Base-by-base conservation (phyloP, 2,888 invertebrate genomes). In the Sminthurinus aureus region DNA sequence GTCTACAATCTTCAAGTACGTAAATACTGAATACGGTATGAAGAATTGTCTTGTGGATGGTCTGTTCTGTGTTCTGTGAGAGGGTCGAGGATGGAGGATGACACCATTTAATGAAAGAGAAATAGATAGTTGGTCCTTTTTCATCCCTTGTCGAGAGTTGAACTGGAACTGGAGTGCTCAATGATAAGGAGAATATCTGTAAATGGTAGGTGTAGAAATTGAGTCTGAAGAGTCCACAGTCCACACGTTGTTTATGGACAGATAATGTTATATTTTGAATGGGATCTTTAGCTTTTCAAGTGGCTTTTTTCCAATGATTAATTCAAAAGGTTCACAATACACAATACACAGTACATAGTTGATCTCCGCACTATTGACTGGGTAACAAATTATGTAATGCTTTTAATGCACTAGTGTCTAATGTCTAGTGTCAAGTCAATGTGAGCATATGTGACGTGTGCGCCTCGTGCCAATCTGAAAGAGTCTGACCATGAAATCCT, bases 41-140 rank as follows among this genome's bases (percentile, higher is more conserved):
- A 6, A 20, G 20, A 52, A 52, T 20, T 76, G 76, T 58, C 52
- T 58, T 22, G 52, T 50, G 20, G 71, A 80, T 80, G 80, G 80
- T 1, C 6, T 38, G 38, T 71, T 80, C 69, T 38, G 75, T 13
- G 38, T 22, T 8, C 18, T 66, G 64, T 13, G 71, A 80, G 71
- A 71, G 80, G 80, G 51, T 73, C 73, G 66, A 67, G 22, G n/a
- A n/a, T 66, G 15, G 15, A 71, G 80, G 80, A 80, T 80, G 80
- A 80, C 80, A 80, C 80, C 73, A 80, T 71, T 80, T 51, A 69
- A 75, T n/a, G 50, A 80, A 80, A 80, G 80, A 80, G 71, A 71
- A 71, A 71, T 71, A n/a, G 51, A 20, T 22, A 22, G 77, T 15
- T 20, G n/a, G 58, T 20, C 13, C 58, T 77, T 22, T 58, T 52